phyloP scores from a whole-genome alignment of 2,113 vertebrate species.

The Cyprinodon brontotheroides region DNA sequence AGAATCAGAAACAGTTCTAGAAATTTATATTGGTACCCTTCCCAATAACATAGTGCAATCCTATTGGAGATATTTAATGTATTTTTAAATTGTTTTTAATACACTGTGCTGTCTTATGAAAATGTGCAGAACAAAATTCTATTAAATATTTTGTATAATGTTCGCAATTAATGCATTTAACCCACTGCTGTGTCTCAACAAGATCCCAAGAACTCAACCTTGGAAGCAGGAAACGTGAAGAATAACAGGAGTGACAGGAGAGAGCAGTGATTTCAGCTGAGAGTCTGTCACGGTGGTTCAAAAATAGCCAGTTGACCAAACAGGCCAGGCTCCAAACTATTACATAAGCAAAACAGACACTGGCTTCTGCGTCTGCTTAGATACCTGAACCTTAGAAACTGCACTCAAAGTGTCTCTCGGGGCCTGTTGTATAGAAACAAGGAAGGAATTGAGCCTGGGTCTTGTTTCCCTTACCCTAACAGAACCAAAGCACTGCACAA shows the following conservation, averaged over 20 bases:
- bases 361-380: conserved; percentile 18
- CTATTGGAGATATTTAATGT: too few relatives aligned
- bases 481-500: not conserved
- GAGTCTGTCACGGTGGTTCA: conserved; percentile 27
- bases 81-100: too few relatives aligned
- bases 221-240: conserved; percentile 15
- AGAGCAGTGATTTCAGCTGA: conserved; percentile 27
- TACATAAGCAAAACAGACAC: conserved; percentile 34
- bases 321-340: conserved; percentile 26
- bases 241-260: conserved; percentile 11
- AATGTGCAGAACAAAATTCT: not conserved
- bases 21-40: too few relatives aligned
- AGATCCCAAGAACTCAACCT: conserved; percentile 10
- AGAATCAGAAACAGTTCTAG: too few relatives aligned
- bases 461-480: not conserved
- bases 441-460: not conserved
- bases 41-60: too few relatives aligned
- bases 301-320: conserved; percentile 54
- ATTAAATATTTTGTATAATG: not conserved
- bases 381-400: conserved; percentile 1
- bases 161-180: not conserved
- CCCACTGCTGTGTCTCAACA: not conserved
- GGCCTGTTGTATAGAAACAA: not conserved
- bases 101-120: not conserved
- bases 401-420: not conserved